These are phyloP conservation scores for Drosophila maculinotata DNA, from an alignment of 2,888 invertebrate species.

Conservation along the genomic window DNA sequence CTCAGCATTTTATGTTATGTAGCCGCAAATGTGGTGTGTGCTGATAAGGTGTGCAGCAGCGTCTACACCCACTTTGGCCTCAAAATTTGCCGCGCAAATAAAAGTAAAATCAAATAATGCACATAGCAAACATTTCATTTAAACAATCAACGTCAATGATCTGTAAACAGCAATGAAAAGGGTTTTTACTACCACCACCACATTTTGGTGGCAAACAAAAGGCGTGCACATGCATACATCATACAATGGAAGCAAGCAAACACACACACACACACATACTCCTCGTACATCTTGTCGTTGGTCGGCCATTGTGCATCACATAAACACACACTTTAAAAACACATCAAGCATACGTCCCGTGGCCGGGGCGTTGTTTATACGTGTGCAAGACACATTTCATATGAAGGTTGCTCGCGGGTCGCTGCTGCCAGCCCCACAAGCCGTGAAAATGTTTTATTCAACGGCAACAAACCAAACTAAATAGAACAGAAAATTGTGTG, in stretches of 20 bases:
- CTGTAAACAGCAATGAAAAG: slow-evolving; percentile 79
- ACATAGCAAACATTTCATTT: slow-evolving; percentile 79
- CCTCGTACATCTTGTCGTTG: slow-evolving; percentile 35
- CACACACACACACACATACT: slow-evolving; percentile 22
- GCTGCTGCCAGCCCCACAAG: slow-evolving; percentile 63
- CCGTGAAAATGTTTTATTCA: slow-evolving; percentile 83
- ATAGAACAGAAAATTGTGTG: slow-evolving; percentile 78
- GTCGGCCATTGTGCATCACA: slow-evolving; percentile 71
- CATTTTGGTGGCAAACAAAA: slow-evolving; percentile 61
- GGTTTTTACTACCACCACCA: slow-evolving; percentile 57
- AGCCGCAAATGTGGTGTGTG: slow-evolving; percentile 54
- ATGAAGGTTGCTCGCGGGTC: slow-evolving; percentile 77
- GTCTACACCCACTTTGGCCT: slow-evolving; percentile 19
- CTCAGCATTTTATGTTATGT: slow-evolving; percentile 56
- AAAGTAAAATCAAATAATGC: slow-evolving; percentile 75
- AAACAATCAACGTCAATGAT: slow-evolving; percentile 82
- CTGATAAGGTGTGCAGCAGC: slow-evolving; percentile 26
- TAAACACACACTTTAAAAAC: slow-evolving; percentile 81
- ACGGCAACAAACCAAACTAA: slow-evolving; percentile 80
- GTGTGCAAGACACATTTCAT: slow-evolving; percentile 70
- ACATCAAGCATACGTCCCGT: slow-evolving; percentile 77
- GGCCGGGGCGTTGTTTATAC: slow-evolving; percentile 46
- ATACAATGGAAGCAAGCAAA: slow-evolving; percentile 33
- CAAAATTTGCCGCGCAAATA: slow-evolving; percentile 65
- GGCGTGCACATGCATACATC: slow-evolving; percentile 68